Base-by-base conservation (phyloP, 2,888 invertebrate genomes). In the Zhengitettix transpicula region DNA sequence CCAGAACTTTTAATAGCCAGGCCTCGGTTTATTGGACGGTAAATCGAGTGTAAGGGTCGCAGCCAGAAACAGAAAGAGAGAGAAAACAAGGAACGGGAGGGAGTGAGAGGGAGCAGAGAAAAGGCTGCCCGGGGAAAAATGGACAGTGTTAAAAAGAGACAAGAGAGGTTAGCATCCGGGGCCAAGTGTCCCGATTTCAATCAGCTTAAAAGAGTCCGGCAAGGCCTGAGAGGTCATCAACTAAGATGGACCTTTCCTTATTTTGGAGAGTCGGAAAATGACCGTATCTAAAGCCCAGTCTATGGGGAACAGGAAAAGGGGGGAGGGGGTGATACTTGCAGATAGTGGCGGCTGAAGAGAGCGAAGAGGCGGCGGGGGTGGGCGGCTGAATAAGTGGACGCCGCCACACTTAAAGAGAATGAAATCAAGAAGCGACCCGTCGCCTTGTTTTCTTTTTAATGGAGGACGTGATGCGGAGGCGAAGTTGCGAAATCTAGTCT, bases 181-280 rank as follows among this genome's bases (percentile, higher is more conserved):
- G 51, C 52, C 52, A 52, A 52, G 56, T 60, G 60, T 60, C 60
- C 58, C 57, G 60, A 60, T 60, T 60, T 60, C 60, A 60, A 60
- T 60, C 60, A 60, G 60, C 60, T 60, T 55, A 57, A 57, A 58
- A 55, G 58, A 58, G 58, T 52, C 55, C 58, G 41, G 53, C 40
- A 17, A 52, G 55, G 40, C 40, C 28, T 44, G 58, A 53, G 15
- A 57, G 60, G 62, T 62, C 62, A 62, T 62, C 62, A 62, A 62
- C 60, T 58, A 60, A 58, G 62, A 62, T 62, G 62, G 62, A 62
- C 62, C 60, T 62, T 62, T 61, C 59, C 61, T 59, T 61, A 59
- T 59, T 28, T 57, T 57, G 60, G 58, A 58, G 52, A 57, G 57
- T 55, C 55, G 58, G 44, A 57, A 61, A 61, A 59, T 59, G 59